Percentiles rank a stretch among this genome's conserved stretches.
Conservation (phyloP, 2,797 vertebrate genomes). For the Gephyroberyx darwinii region DNA sequence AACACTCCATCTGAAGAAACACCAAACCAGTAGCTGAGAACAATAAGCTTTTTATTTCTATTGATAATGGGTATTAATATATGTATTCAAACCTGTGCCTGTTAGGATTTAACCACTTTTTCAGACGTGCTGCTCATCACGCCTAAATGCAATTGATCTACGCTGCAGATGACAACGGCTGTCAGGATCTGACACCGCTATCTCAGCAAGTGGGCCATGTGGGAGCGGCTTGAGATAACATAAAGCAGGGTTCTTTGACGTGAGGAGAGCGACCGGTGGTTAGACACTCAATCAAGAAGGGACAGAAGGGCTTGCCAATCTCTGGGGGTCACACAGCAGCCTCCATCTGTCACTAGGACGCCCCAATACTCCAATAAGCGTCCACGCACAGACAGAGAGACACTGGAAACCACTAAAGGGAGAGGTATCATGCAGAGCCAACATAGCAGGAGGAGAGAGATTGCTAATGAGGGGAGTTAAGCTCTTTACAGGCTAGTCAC, state of each 20-base stretch:
- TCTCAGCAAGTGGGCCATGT: conserved; percentile 68
- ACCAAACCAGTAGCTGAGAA: conserved; percentile 44
- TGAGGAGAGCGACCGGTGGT: conserved; percentile 73
- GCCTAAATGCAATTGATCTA: conserved; percentile 62
- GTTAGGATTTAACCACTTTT: conserved; percentile 53
- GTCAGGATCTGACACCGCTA: conserved; percentile 73
- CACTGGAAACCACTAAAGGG: conserved; percentile 66
- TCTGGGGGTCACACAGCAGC: conserved; percentile 75
- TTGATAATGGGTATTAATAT: conserved; percentile 47
- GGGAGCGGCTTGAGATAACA: conserved; percentile 77
- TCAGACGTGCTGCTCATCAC: conserved; percentile 74
- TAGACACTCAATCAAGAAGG: conserved; percentile 79
- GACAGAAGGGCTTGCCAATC: conserved; percentile 75
- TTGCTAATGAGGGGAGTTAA: conserved; percentile 71
- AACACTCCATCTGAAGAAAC: conserved; percentile 53
- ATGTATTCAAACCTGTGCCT: conserved; percentile 58
- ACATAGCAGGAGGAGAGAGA: conserved; percentile 61
- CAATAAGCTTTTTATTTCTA: neutral
- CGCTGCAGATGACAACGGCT: conserved; percentile 75
- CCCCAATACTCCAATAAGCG: conserved; percentile 52
- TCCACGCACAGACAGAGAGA: conserved; percentile 62
- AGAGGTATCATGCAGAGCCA: conserved; percentile 60
- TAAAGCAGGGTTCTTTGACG: conserved; percentile 73
- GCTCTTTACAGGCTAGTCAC: conserved; percentile 59
- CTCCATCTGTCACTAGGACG: conserved; percentile 76